These are phyloP conservation scores for Pseudoatta argentina DNA, from an alignment of 1,140 invertebrate genomes.

Conservation along the genomic window DNA sequence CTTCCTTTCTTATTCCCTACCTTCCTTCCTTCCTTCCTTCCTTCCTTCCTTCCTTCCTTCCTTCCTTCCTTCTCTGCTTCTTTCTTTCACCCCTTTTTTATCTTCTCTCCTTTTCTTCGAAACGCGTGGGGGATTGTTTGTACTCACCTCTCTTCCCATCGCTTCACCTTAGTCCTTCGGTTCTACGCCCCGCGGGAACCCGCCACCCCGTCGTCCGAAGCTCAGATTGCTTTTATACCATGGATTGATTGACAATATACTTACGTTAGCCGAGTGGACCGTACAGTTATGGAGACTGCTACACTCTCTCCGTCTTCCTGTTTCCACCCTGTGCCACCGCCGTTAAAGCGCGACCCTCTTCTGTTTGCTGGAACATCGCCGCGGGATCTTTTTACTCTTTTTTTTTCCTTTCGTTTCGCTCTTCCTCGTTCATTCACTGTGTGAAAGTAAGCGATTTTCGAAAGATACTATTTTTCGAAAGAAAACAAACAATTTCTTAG, in stretches of 20 bases:
- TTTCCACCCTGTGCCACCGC: slow-evolving; percentile 73
- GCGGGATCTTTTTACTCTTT: slow-evolving; percentile 51
- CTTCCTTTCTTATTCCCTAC: too few species aligned
- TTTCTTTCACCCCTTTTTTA: slow-evolving; percentile 60
- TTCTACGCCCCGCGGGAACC: slow-evolving; percentile 83
- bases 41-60: slow-evolving; percentile 21
- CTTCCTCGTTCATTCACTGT: slow-evolving; percentile 14
- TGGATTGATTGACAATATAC: slow-evolving; percentile 87
- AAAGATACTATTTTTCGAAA: slow-evolving; percentile 10
- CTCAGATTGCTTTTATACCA: slow-evolving; percentile 86
- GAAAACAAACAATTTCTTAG: slow-evolving; percentile 26
- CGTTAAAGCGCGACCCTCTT: slow-evolving; percentile 71
- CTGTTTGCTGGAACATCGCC: slow-evolving; percentile 40
- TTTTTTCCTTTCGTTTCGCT: neutral
- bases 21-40: slow-evolving; percentile 5
- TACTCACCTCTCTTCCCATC: slow-evolving; percentile 71
- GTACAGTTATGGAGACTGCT: slow-evolving; percentile 81
- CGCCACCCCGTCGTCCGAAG: slow-evolving; percentile 83
- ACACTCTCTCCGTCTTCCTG: slow-evolving; percentile 52
- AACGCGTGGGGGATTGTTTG: slow-evolving; percentile 66
- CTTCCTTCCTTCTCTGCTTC: slow-evolving; percentile 28
- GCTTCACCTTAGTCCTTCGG: slow-evolving; percentile 43
- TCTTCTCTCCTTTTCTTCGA: slow-evolving; percentile 53
- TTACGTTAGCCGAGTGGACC: slow-evolving; percentile 83
- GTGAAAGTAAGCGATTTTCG: slow-evolving; percentile 68